A percentile compares a stretch with the other conserved stretches of the same genome.
phyloP scores from a whole-genome alignment of 1,140 invertebrate species.

The Dendroctonus valens region DNA sequence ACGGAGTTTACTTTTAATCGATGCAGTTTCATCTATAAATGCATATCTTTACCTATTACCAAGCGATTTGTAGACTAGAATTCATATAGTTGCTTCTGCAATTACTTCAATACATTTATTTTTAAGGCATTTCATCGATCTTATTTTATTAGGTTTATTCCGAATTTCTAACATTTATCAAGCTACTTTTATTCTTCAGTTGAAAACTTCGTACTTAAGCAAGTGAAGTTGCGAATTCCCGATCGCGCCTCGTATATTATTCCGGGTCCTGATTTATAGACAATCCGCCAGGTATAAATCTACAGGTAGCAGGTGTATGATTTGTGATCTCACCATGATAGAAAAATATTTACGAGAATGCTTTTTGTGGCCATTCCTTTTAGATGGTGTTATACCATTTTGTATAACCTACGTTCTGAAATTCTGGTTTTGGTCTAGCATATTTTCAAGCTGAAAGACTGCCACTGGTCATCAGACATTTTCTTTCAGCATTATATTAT shows the following conservation, averaged over 20 bases:
- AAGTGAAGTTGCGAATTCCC: background rate
- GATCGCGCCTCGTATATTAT: constrained; percentile 8
- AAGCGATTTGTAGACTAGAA: too few relatives aligned
- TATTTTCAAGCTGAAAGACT: background rate
- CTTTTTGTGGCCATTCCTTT: constrained; percentile 2
- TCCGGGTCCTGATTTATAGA: constrained; percentile 16
- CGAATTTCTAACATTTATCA: background rate
- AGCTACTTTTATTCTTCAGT: background rate
- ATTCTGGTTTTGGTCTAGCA: background rate
- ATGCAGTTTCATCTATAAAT: too few relatives aligned
- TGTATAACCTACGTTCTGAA: constrained; percentile 9
- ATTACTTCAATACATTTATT: background rate
- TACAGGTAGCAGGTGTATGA: constrained; percentile 25
- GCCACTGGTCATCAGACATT: background rate
- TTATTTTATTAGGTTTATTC: background rate
- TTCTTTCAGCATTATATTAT: background rate
- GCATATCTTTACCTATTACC: too few relatives aligned
- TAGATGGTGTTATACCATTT: background rate
- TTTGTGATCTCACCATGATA: constrained; percentile 21
- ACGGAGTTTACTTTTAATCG: too few relatives aligned
- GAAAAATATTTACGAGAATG: constrained; percentile 22
- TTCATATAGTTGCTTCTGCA: too few relatives aligned
- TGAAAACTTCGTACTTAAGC: background rate
- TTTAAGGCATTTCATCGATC: background rate
- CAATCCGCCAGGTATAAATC: constrained; percentile 20